Percentiles rank a stretch among this genome's conserved stretches.
phyloP scores from a whole-genome alignment of 2,888 invertebrate genomes.

The Drosophila melanocephala region DNA sequence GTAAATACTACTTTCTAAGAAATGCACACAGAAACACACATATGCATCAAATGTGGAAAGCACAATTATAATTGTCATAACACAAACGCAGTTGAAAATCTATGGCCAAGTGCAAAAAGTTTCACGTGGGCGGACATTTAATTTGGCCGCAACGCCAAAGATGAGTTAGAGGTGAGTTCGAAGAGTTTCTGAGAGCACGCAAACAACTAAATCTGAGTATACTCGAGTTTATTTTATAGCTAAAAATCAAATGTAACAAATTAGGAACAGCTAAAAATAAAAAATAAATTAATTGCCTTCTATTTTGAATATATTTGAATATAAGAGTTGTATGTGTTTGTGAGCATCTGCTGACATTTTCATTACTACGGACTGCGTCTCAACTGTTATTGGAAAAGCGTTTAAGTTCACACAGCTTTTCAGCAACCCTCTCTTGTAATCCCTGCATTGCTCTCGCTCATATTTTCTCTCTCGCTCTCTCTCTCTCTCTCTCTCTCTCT shows the following conservation, averaged over 20 bases:
- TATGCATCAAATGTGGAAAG: conserved; percentile 48
- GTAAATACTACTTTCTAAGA: conserved; percentile 77
- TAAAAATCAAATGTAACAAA: neutral
- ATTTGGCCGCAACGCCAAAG: conserved; percentile 26
- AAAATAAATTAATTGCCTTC: neutral
- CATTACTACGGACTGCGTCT: neutral
- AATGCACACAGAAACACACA: conserved; percentile 34
- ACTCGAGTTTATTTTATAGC: neutral
- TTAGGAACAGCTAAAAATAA: neutral
- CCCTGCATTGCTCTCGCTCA: neutral
- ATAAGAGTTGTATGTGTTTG: neutral
- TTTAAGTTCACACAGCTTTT: neutral
- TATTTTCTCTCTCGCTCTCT: neutral
- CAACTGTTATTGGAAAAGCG: neutral
- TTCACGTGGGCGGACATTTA: conserved; percentile 56
- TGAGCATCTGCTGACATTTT: neutral
- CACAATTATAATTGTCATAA: conserved; percentile 82
- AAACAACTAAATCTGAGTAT: neutral
- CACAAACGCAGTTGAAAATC: conserved; percentile 80
- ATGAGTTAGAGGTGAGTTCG: conserved; percentile 25
- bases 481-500: neutral
- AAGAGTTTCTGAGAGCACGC: neutral
- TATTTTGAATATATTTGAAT: neutral
- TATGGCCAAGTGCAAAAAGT: conserved; percentile 77
- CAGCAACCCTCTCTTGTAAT: conserved; percentile 3